Evolutionary conservation across 2,797 vertebrate species (phyloP).

Genomic region (Clamator glandarius): DNA sequence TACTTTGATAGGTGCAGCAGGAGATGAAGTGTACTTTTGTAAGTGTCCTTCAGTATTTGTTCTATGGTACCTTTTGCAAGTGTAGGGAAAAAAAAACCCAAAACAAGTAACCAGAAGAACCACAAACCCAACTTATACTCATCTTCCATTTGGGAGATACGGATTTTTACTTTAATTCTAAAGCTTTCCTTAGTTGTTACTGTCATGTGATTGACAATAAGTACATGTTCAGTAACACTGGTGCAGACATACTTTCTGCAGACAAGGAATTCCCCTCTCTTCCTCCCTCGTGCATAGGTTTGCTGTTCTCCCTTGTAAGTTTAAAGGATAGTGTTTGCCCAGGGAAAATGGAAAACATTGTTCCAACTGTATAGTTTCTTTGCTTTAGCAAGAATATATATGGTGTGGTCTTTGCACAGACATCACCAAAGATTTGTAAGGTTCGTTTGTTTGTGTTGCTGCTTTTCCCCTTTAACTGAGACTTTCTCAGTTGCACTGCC

Average conservation of each 20-base stretch:
- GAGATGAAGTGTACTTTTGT: neutral
- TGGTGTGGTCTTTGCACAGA: neutral
- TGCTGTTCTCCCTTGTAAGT: neutral
- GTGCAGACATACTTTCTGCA: neutral
- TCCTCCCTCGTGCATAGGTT: neutral
- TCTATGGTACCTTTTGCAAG: neutral
- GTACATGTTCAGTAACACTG: neutral
- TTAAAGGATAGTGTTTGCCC: neutral
- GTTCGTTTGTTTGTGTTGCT: neutral
- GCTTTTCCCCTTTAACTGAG: neutral
- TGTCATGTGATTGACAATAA: neutral
- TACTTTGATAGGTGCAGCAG: neutral
- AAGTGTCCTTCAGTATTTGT: neutral
- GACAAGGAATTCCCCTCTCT: neutral
- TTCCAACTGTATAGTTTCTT: neutral
- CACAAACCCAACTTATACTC: neutral
- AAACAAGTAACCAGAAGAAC: too few species aligned
- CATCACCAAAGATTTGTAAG: neutral
- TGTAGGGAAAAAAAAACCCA: too few species aligned
- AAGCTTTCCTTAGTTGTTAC: neutral
- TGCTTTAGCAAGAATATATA: neutral
- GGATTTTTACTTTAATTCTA: neutral
- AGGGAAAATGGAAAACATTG: neutral
- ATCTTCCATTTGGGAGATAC: neutral
- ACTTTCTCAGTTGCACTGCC: neutral